Percentiles rank a stretch among this genome's conserved stretches.
Evolutionary conservation across 2,797 vertebrate species (phyloP).

Genomic region (Sarcophilus harrisii): DNA sequence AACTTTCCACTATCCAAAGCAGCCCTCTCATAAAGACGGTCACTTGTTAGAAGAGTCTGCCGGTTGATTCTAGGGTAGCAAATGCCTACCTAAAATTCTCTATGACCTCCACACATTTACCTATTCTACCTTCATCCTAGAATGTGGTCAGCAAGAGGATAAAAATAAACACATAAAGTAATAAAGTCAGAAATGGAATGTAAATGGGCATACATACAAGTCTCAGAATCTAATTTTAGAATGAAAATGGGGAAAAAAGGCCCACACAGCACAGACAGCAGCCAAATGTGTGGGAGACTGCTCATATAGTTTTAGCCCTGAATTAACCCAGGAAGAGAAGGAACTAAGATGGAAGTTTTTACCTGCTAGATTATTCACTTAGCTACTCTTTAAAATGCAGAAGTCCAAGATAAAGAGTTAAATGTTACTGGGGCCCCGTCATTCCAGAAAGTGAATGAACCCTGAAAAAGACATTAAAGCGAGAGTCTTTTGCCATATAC

Average conservation of each 20-base stretch:
- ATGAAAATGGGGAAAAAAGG: conserved; percentile 62
- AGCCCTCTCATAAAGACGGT: not conserved
- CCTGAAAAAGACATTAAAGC: not conserved
- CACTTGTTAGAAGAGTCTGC: conserved; percentile 55
- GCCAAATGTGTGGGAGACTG: conserved; percentile 56
- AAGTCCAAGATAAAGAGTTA: conserved; percentile 1
- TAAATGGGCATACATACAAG: conserved; percentile 65
- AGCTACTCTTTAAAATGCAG: conserved; percentile 29
- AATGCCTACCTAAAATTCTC: conserved; percentile 66
- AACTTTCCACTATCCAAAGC: not conserved
- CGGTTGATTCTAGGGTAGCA: conserved; percentile 66
- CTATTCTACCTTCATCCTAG: conserved; percentile 77
- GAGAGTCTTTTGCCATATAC: not conserved
- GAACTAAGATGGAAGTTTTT: not conserved
- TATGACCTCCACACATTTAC: conserved; percentile 65
- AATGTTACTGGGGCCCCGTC: not conserved
- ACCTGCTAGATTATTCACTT: conserved; percentile 12
- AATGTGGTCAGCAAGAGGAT: conserved; percentile 52
- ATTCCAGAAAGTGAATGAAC: conserved; percentile 1
- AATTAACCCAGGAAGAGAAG: conserved; percentile 46
- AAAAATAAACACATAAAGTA: conserved; percentile 75
- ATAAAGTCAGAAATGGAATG: conserved; percentile 74
- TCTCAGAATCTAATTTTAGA: conserved; percentile 75
- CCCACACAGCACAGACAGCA: conserved; percentile 49
- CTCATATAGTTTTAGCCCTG: conserved; percentile 37